These are phyloP conservation scores for Lamproptera curius DNA, from an alignment of 2,888 invertebrate genomes.

Conservation along the genomic window DNA sequence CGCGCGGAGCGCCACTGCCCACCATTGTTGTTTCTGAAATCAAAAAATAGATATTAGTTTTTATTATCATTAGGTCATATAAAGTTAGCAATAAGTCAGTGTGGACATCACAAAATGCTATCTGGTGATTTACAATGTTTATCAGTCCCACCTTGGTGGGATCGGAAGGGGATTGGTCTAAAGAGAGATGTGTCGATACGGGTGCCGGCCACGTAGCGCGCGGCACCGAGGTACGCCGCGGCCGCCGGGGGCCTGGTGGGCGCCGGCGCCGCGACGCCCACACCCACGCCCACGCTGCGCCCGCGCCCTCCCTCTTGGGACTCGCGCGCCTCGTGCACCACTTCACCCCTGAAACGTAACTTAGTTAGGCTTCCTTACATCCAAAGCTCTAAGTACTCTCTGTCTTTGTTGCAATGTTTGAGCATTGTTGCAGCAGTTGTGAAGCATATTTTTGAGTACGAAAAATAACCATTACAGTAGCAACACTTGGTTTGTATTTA, in stretches of 20 bases:
- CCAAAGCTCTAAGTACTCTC: too few relatives aligned
- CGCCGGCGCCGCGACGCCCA: slow-evolving; percentile 22
- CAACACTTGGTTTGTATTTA: too few relatives aligned
- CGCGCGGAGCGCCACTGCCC: slow-evolving; percentile 69
- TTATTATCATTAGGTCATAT: too few relatives aligned
- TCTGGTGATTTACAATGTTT: not conserved
- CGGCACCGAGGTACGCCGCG: slow-evolving; percentile 87
- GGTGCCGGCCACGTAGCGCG: slow-evolving; percentile 87
- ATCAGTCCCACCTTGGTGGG: slow-evolving; percentile 47
- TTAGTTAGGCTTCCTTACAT: too few relatives aligned
- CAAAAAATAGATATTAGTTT: not conserved
- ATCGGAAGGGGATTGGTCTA: slow-evolving; percentile 52
- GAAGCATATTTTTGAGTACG: too few relatives aligned
- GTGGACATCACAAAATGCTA: too few relatives aligned
- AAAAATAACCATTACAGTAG: too few relatives aligned
- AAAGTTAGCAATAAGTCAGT: too few relatives aligned
- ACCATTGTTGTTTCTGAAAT: slow-evolving; percentile 55
- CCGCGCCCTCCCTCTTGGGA: slow-evolving; percentile 24
- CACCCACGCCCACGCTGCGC: slow-evolving; percentile 25
- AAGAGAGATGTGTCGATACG: slow-evolving; percentile 70
- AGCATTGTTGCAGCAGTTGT: too few relatives aligned
- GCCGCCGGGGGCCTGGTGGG: slow-evolving; percentile 78
- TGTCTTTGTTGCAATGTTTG: too few relatives aligned
- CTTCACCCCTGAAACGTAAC: slow-evolving; percentile 63
- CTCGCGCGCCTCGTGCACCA: slow-evolving; percentile 33